Evolutionary conservation across 2,888 invertebrate species (phyloP).

Genomic region (Archips xylosteana): DNA sequence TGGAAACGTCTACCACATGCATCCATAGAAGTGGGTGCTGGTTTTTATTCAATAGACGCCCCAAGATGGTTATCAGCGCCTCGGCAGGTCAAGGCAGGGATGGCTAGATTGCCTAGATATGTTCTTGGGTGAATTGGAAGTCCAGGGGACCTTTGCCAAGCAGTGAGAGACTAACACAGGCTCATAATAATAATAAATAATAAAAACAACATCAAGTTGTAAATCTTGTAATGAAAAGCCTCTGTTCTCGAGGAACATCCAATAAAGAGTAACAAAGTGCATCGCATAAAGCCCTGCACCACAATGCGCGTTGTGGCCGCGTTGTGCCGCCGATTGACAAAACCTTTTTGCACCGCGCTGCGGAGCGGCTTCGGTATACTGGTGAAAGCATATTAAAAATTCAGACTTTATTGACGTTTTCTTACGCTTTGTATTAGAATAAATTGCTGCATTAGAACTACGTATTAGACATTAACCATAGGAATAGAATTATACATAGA

Average conservation of each 20-base stretch:
- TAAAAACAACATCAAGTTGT: neutral
- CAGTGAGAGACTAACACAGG: too few relatives aligned
- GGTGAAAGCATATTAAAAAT: conserved; percentile 4
- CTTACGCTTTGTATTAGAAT: neutral
- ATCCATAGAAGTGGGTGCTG: too few relatives aligned
- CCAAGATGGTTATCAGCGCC: too few relatives aligned
- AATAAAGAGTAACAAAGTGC: conserved; percentile 16
- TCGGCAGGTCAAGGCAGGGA: too few relatives aligned
- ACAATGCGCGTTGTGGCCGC: conserved; percentile 26
- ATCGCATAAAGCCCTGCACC: neutral
- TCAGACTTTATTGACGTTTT: neutral
- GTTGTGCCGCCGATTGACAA: conserved; percentile 3
- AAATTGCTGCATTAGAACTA: neutral
- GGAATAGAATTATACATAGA: too few relatives aligned
- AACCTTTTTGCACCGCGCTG: conserved; percentile 4
- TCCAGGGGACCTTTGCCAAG: too few relatives aligned
- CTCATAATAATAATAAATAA: too few relatives aligned
- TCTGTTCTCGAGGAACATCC: neutral
- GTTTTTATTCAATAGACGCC: too few relatives aligned
- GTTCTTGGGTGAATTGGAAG: too few relatives aligned
- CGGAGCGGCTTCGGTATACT: neutral
- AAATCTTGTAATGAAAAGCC: conserved; percentile 4
- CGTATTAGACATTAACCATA: neutral
- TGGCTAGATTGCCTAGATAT: too few relatives aligned
- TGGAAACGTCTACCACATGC: too few relatives aligned